These are phyloP conservation scores for Rhizomys pruinosus DNA, from an alignment of 2,113 vertebrate species.

Conservation along the genomic window DNA sequence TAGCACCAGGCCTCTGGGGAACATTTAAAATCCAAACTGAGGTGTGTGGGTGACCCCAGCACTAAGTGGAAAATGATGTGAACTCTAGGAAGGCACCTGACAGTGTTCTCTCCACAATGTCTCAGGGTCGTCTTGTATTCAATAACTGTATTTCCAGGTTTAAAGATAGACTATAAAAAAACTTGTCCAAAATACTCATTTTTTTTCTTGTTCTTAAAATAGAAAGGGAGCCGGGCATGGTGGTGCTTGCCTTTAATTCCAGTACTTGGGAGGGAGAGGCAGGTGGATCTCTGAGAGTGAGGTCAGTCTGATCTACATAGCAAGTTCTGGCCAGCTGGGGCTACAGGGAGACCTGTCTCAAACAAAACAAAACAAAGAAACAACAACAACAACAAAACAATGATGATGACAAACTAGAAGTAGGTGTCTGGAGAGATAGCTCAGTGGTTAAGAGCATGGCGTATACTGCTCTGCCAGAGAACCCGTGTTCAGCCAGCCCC, in stretches of 20 bases:
- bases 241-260: no score
- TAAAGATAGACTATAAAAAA: not conserved
- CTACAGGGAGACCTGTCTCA: no score
- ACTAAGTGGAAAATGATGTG: no score
- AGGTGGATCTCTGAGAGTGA: no score
- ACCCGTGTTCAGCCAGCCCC: not conserved
- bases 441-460: not conserved
- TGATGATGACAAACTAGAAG: no score
- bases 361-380: no score
- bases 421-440: not conserved
- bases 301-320: no score
- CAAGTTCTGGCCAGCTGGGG: no score
- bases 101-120: no score
- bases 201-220: slow-evolving; percentile 9
- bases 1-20: not conserved
- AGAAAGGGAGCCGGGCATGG: not conserved
- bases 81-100: no score
- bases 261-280: no score
- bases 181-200: slow-evolving; percentile 30
- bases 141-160: not conserved
- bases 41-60: not conserved
- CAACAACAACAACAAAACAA: no score
- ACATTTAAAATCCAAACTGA: not conserved
- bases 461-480: not conserved
- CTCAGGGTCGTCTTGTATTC: not conserved